Evolutionary conservation across 1,140 invertebrate species (phyloP), one percentile per base, ranked within the genome.

Genomic region (Pemphigus obesinymphae): DNA sequence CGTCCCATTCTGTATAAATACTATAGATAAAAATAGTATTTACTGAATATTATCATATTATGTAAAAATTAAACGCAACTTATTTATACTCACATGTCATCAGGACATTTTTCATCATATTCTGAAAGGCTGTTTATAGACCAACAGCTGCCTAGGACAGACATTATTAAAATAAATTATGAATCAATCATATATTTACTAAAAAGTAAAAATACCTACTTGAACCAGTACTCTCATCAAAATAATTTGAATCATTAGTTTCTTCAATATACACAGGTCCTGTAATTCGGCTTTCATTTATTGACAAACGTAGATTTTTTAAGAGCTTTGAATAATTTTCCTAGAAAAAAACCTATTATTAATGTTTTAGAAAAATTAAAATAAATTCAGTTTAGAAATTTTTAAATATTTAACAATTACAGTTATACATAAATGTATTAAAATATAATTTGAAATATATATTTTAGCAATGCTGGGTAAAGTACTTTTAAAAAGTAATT

Each of bases 241-340:
- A 26, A 15, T 23, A 80, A 26, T 45, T 37, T 20, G 31, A 8
- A 58, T 43, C 76, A 80, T 31, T 43, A 29, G 3, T 10, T 29
- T 58, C 53, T 37, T 78, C 75, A 55, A 78, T 2, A 80, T 3
- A 26, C n/a, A 45, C 10, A 43, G 13, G 53, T 34, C 76, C 76
- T 5, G 31, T 48, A 23, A n/a, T 2, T 45, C 76, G 76, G 20
- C 6, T 45, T 20, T 80, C 15, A 48, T 40, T 26, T 45, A 45
- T 26, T 20, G 26, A 29, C 31, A 26, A 61, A 10, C 76, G 76
- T n/a, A 80, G 34, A 80, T 80, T 80, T 10, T 63, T 43, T 63
- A 80, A 61, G 2, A 80, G 5, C 7, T 43, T 17, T 26, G 1
- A 40, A 63, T 80, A 80, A 80, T 61, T 40, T 43, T 10, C 37